Evolutionary conservation across 1,140 invertebrate species (phyloP), one percentile per base, ranked within the genome.

Genomic region (Pogonus chalceus): DNA sequence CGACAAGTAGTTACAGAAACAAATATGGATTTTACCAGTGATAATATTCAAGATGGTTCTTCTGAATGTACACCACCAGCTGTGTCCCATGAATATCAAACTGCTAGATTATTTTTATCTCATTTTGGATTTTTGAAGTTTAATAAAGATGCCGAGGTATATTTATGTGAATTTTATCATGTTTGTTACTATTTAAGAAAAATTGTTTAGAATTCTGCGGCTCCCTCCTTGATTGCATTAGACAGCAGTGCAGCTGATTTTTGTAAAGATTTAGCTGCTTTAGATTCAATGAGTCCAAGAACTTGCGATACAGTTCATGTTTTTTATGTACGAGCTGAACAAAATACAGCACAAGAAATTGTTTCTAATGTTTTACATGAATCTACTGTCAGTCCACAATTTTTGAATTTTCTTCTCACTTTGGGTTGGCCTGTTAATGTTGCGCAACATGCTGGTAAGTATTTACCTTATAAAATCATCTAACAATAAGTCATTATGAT

Each of bases 231-330:
- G 4, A 81, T 83, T 14, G 84, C 87, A 23, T 72, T 97, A 49
- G 88, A 96, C 72, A 82, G 81, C 23, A 78, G 78, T 7, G 74
- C 80, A 46, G 65, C 79, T 10, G 84, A 82, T 16, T 90, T 96
- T 65, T 80, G 79, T 21, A 68, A 74, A 20, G 88, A 92, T 65
- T 68, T 91, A 14, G 81, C 74, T 10, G 83, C 87, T 56, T 70
- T 97, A 46, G 91, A 94, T 71, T 78, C 78, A 35, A 84, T 88
- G 55, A 90, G 91, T 61, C 80, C 85, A 23, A 76, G 92, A 58
- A 92, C 89, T 3, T 84, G 84, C 62, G 92, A 97, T 66, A 98
- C 95, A 0, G 91, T 90, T 57, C 92, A 96, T 69, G 79, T 98
- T 56, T 96, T 97, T 74, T 98, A 97, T 69, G 91, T 94, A 0